Evolutionary conservation across 2,888 invertebrate species (phyloP), one percentile per base, ranked within the genome.

Genomic region (Sminthurides aquaticus): DNA sequence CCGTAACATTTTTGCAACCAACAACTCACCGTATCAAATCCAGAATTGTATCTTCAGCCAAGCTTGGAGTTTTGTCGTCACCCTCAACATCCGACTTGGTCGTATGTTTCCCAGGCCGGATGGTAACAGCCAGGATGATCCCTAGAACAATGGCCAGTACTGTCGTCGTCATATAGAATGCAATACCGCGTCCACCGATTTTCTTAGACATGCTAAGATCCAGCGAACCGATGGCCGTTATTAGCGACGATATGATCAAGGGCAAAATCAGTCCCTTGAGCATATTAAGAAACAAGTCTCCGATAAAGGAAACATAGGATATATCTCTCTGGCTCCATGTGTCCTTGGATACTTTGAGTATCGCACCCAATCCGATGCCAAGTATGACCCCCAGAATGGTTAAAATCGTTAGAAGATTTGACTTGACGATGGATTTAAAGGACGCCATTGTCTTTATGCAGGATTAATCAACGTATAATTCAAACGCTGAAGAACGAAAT

Each of bases 261-360:
- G 98, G 97, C 48, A 98, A 86, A 77, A 98, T 97, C 71, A 98
- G 84, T 75, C 90, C 88, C 81, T 96, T 96, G 62, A 98, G 83
- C 93, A 96, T 96, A 79, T 94, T 84, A 76, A 98, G 84, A 80
- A 98, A 94, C 71, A 98, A 83, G 77, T 96, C 95, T 49, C 97
- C 97, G 1, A 93, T 87, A 79, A 91, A 96, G 76, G 90, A 89
- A 78, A 96, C 86, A 82, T 96, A 96, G 89, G 94, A 92, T 72
- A 92, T 87, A 73, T 95, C 90, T 65, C 96, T 82, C 65, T 84
- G 81, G 34, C 86, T 82, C 90, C 90, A 91, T 11, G 43, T 5
- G 43, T 34, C 15, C 43, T 34, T 34, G n/a, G n/a, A n/a, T n/a
- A 65, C 69, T 71, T 88, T 83, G 65, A 91, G 81, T 2, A 86